These are phyloP conservation scores for Gymnocheta viridis DNA, from an alignment of 2,888 invertebrate genomes.

Conservation along the genomic window DNA sequence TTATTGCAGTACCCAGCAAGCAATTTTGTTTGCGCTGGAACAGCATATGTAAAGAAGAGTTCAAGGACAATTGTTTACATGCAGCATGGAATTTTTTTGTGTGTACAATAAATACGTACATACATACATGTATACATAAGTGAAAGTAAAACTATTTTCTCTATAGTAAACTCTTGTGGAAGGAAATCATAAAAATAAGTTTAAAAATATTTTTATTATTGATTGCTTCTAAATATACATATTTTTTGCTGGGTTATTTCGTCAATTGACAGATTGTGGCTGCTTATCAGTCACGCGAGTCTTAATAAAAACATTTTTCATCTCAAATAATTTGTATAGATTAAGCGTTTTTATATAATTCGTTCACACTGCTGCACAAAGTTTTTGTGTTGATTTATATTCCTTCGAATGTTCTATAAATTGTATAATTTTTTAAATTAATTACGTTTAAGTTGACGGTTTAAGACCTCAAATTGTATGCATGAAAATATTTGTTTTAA, in stretches of 20 bases:
- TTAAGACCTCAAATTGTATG: too few species aligned
- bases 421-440: conserved; percentile 24
- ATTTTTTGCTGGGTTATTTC: conserved; percentile 1
- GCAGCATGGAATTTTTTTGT: too few species aligned
- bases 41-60: neutral
- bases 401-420: neutral
- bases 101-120: too few species aligned
- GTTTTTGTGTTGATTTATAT: conserved; percentile 3
- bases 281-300: conserved; percentile 68
- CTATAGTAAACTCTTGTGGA: too few species aligned
- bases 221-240: neutral
- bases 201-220: too few species aligned
- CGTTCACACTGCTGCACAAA: neutral
- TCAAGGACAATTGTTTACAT: too few species aligned
- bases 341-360: conserved; percentile 26
- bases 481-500: too few species aligned
- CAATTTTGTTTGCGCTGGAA: neutral
- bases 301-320: conserved; percentile 1
- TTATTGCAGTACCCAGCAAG: neutral
- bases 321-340: conserved; percentile 2
- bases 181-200: too few species aligned
- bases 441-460: conserved; percentile 14
- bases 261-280: neutral
- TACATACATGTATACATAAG: too few species aligned
- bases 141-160: too few species aligned